Conservation (phyloP, 2,797 vertebrate genomes). For the Aulostomus chinensis region DNA sequence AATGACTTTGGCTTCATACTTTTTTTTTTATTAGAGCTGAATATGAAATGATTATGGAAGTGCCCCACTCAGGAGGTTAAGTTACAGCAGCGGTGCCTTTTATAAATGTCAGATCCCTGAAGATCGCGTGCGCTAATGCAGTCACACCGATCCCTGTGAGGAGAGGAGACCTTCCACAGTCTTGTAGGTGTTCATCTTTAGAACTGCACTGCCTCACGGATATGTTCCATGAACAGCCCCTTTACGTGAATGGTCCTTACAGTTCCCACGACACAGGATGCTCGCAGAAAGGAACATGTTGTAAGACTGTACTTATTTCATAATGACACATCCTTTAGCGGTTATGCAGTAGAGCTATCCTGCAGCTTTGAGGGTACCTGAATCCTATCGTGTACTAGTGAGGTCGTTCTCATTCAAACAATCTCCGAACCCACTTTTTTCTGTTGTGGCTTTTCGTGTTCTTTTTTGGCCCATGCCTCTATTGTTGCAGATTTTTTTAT, state of each 20-base stretch:
- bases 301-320: not conserved
- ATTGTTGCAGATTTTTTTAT: constrained; percentile 65
- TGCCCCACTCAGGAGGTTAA: constrained; percentile 47
- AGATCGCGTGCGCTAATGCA: constrained; percentile 14
- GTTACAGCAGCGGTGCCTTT: constrained; percentile 51
- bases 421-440: constrained; percentile 73
- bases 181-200: constrained; percentile 26
- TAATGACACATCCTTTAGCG: not conserved
- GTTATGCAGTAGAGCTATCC: constrained; percentile 64
- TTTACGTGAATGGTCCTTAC: too few relatives aligned
- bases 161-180: constrained; percentile 21
- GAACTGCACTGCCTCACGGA: too few relatives aligned
- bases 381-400: constrained; percentile 73
- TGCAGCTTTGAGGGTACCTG: constrained; percentile 87
- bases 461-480: constrained; percentile 75
- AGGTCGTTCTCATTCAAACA: constrained; percentile 83
- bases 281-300: too few relatives aligned
- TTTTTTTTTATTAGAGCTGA: constrained; percentile 42
- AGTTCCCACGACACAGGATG: too few relatives aligned
- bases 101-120: constrained; percentile 61
- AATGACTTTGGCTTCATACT: constrained; percentile 40
- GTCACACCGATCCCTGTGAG: constrained; percentile 45
- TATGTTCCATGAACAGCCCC: too few relatives aligned
- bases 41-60: constrained; percentile 46
- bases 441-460: constrained; percentile 79